Base-by-base conservation (phyloP, 2,113 vertebrate genomes). In the Dipodomys merriami region DNA sequence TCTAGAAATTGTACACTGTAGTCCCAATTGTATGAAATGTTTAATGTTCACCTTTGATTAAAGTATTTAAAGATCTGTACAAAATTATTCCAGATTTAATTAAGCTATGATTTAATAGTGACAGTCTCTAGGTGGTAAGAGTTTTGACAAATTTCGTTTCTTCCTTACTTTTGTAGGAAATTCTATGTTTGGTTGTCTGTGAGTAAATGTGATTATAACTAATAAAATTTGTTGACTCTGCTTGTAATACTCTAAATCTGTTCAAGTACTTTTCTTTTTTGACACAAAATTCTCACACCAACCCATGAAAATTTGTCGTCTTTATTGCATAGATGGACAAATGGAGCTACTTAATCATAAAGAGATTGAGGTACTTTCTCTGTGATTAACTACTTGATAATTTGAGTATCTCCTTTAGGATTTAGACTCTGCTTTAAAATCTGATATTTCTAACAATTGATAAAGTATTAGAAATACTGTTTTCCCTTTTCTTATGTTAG, bases 261-360 rank as follows among this genome's bases (percentile, higher is more conserved):
- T 79, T 76, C 62, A 68, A 89, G 29, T 49, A 69, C 5, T 73
- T 96, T 90, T 91, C 57, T 74, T 60, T n/a, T 67, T 80, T 89
- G 73, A 33, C 7, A 35, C 10, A 90, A 90, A 85, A 78, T 74
- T 86, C 35, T 92, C 65, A 85, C 25, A 25, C 3, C 80, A 78
- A 29, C 16, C n/a, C 5, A 68, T 82, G 35, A 53, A 69, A 57
- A 91, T 39, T 86, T 81, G 33, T 76, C 49, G 25, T 53, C 49
- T 11, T 71, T 74, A 69, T 69, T 94, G 53, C 80, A 30, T 88
- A 69, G 67, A 35, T 82, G 18, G 88, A 39, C 33, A 72, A 88
- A 15, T 53, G 13, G 78, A 65, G 15, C 6, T 27, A 79, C 7
- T 84, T 22, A 25, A 1, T 71, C 19, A 83, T 35, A 88, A 44